These are phyloP conservation scores for Temnopleurus reevesii DNA, from an alignment of 53 echinoderm and acorn worm species.

Conservation along the genomic window DNA sequence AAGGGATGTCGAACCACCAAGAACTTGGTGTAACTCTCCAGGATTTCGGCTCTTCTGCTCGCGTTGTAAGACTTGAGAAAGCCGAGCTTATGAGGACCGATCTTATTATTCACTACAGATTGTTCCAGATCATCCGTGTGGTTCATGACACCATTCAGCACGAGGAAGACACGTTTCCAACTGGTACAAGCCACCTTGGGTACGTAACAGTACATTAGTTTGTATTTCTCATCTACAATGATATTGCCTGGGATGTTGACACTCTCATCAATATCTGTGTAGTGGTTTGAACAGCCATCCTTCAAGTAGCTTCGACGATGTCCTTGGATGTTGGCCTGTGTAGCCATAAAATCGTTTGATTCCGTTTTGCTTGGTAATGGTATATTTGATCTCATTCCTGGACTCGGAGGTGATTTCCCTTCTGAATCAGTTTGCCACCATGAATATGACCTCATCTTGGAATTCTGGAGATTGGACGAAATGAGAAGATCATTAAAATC, in stretches of 20 bases:
- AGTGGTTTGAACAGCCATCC: background rate
- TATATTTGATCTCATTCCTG: background rate
- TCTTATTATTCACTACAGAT: slow-evolving; percentile 48
- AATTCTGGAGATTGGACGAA: background rate
- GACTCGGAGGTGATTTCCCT: background rate
- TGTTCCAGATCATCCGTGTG: slow-evolving; percentile 62
- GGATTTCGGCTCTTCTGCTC: background rate
- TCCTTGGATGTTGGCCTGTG: background rate
- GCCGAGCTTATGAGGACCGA: slow-evolving; percentile 16
- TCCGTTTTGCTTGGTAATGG: background rate
- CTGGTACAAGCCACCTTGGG: slow-evolving; percentile 82
- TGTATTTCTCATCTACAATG: slow-evolving; percentile 66
- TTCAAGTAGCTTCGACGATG: background rate
- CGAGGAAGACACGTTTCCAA: slow-evolving; percentile 79
- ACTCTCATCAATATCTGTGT: background rate
- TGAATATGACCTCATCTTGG: background rate
- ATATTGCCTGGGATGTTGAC: background rate
- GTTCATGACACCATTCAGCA: slow-evolving; percentile 62
- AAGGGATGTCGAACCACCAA: slow-evolving; percentile 70
- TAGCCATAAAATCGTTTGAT: background rate
- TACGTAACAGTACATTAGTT: slow-evolving; percentile 64
- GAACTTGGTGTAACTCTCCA: slow-evolving; percentile 64
- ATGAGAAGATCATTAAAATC: too few relatives aligned
- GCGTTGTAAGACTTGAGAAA: background rate
- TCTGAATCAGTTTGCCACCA: background rate